Evolutionary conservation across 1,140 invertebrate species (phyloP), one percentile per base, ranked within the genome.

Genomic region (Macrotrachela quadricornifera): DNA sequence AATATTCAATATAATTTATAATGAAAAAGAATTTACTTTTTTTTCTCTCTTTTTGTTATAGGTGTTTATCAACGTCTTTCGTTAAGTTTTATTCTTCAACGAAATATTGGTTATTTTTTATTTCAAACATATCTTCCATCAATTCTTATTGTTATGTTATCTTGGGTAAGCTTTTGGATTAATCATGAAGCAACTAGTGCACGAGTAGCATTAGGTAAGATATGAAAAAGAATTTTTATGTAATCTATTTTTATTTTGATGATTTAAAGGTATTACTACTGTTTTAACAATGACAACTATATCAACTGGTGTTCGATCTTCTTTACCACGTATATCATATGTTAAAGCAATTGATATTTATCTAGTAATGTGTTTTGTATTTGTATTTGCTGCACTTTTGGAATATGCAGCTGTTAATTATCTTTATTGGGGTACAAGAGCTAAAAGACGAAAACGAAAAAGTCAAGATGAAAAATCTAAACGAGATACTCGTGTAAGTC

Each of bases 341-440:
- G 87, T 95, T 4, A 96, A 96, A 72, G 88, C 88, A 41, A 95
- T 97, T 61, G 91, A 97, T 72, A 94, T 96, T 61, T 97, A 95
- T 69, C 74, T 96, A 59, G 88, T 92, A 40, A 94, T 94, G 84
- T 95, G 90, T 71, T 95, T 96, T 71, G 84, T 96, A 49, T 95
- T 95, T 70, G 91, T 95, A 1, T 95, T 96, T 69, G 88, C 88
- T 10, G 90, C 90, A 0, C 74, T 96, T 1, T 73, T 96, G 11
- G 91, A 96, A 72, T 96, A 94, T 64, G 88, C 91, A 1, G 86
- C 87, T 0, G 91, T 96, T 43, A 96, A 96, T 74, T 96, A 95
- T 68, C 92, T 86, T 0, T 95, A 92, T 69, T 96, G 91, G 91
- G 88, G 87, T 14, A 85, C 83, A 2, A 71, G 83, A 57, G 85